Percentiles rank a stretch among this genome's conserved stretches.
Evolutionary conservation across 2,888 invertebrate species (phyloP).

Genomic region (Ophioninae sp.): DNA sequence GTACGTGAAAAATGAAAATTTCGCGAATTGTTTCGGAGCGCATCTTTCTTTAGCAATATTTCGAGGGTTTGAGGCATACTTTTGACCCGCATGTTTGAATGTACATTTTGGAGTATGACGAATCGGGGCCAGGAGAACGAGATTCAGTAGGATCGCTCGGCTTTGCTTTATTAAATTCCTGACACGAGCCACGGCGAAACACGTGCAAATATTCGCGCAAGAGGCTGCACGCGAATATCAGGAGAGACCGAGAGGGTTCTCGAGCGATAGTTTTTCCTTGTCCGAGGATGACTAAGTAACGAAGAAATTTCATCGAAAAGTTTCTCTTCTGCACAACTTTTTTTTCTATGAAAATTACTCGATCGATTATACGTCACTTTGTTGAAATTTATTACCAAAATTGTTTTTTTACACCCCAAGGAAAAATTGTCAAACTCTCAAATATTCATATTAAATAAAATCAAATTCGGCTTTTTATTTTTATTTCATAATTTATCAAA

Average conservation of each 20-base stretch:
- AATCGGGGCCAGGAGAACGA: conserved; percentile 51
- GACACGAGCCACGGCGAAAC: conserved; percentile 73
- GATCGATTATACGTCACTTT: too few species aligned
- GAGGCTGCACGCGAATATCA: conserved; percentile 37
- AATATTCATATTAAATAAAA: background rate
- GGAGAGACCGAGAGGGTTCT: background rate
- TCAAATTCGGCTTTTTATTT: too few species aligned
- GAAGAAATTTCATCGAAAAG: background rate
- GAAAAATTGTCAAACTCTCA: background rate
- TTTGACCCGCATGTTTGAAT: background rate
- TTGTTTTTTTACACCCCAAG: too few species aligned
- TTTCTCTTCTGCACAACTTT: background rate
- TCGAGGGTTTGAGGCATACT: conserved; percentile 4
- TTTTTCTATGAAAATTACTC: too few species aligned
- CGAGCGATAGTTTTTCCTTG: conserved; percentile 6
- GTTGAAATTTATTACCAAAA: too few species aligned
- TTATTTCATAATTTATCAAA: too few species aligned
- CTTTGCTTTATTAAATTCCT: conserved; percentile 80
- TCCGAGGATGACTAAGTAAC: conserved; percentile 49
- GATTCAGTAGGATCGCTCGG: conserved; percentile 53
- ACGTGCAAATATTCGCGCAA: conserved; percentile 78
- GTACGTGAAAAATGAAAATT: background rate
- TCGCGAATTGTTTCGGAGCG: background rate
- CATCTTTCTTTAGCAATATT: background rate
- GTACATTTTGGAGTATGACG: conserved; percentile 34